Evolutionary conservation across 2,113 vertebrate species (phyloP).

Genomic region (Paracanthobrama guichenoti): DNA sequence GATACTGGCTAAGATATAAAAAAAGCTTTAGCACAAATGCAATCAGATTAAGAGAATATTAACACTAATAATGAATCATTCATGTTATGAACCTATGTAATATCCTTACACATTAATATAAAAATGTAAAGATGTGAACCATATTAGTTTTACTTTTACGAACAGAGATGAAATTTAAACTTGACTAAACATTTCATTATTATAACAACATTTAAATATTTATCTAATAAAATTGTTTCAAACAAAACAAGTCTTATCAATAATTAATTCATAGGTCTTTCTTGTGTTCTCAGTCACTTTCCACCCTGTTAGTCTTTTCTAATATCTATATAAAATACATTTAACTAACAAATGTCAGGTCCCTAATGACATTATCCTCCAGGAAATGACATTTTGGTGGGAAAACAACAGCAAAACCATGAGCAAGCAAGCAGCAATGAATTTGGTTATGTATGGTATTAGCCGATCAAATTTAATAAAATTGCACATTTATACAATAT

Average conservation of each 20-base stretch:
- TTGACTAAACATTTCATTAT: background rate
- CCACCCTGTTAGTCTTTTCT: background rate
- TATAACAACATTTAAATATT: no score
- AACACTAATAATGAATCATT: background rate
- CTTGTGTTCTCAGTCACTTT: background rate
- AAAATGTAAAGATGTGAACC: background rate
- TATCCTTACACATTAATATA: background rate
- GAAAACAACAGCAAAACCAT: background rate
- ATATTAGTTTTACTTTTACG: background rate
- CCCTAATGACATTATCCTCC: background rate
- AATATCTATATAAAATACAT: background rate
- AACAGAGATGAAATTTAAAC: background rate
- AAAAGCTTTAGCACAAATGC: background rate
- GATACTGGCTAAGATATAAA: no score
- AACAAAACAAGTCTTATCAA: background rate
- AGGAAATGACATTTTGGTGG: background rate
- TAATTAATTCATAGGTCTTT: background rate
- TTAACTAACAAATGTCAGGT: background rate
- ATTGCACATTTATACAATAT: background rate
- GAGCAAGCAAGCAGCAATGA: background rate
- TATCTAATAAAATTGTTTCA: background rate
- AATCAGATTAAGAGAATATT: background rate
- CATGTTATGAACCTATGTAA: background rate
- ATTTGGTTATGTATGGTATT: background rate
- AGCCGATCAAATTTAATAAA: background rate